These are phyloP conservation scores for Crocallis elinguaria DNA, from an alignment of 2,888 invertebrate genomes.

Conservation along the genomic window DNA sequence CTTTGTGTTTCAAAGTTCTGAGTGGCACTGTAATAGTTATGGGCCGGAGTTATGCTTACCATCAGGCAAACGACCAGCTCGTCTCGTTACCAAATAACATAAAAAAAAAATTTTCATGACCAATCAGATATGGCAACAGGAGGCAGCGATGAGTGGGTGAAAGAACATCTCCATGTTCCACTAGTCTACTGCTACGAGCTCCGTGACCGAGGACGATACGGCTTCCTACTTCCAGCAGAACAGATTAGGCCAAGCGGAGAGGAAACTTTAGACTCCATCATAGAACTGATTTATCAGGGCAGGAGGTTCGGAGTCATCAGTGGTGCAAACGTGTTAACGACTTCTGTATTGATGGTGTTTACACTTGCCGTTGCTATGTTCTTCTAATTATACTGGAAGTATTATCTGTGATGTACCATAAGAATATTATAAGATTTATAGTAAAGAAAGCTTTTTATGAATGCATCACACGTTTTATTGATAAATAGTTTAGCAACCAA, in stretches of 20 bases:
- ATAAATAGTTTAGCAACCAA: too few species aligned
- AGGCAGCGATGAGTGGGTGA: slow-evolving; percentile 67
- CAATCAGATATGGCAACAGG: slow-evolving; percentile 42
- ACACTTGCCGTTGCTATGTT: not conserved
- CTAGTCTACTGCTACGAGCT: slow-evolving; percentile 73
- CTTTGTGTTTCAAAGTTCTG: too few species aligned
- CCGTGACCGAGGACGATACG: slow-evolving; percentile 83
- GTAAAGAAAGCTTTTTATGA: too few species aligned
- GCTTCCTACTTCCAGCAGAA: slow-evolving; percentile 85
- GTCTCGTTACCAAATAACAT: too few species aligned
- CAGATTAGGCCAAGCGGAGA: slow-evolving; percentile 82
- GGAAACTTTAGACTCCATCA: slow-evolving; percentile 81
- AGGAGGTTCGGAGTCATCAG: slow-evolving; percentile 53
- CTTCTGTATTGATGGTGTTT: slow-evolving; percentile 13
- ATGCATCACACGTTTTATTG: too few species aligned
- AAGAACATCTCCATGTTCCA: slow-evolving; percentile 57
- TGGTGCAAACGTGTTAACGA: slow-evolving; percentile 17
- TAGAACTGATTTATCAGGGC: slow-evolving; percentile 66
- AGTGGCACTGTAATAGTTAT: too few species aligned
- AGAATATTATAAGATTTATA: too few species aligned
- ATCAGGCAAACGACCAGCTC: too few species aligned
- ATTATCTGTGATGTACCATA: too few species aligned
- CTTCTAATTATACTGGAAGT: not conserved
- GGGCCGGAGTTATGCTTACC: too few species aligned
- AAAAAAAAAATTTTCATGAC: too few species aligned